A percentile compares a stretch with the other conserved stretches of the same genome.
Conservation (phyloP, 2,888 invertebrate species). For the Dioctria rufipes region DNA sequence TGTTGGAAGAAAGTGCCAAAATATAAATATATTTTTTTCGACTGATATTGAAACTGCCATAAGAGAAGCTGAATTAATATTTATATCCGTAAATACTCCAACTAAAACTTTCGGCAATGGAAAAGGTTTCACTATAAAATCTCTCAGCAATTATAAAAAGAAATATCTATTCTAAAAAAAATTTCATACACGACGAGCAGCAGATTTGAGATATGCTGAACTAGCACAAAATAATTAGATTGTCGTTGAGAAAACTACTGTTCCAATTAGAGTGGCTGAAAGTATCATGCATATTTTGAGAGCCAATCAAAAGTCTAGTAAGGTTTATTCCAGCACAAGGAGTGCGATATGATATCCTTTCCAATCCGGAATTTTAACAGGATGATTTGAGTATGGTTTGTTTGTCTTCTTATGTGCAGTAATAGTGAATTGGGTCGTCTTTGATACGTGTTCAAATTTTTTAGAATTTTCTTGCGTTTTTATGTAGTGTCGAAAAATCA, state of each 20-base stretch:
- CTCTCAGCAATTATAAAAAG: neutral
- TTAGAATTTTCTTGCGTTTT: too few relatives aligned
- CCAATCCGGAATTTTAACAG: constrained; percentile 99
- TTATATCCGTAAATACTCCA: constrained; percentile 99
- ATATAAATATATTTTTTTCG: constrained; percentile 94
- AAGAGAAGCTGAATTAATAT: constrained; percentile 94
- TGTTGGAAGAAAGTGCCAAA: constrained; percentile 89
- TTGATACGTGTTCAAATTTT: too few relatives aligned
- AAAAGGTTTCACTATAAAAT: constrained; percentile 74
- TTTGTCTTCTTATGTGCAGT: too few relatives aligned
- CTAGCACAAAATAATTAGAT: constrained; percentile 92
- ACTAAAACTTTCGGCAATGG: constrained; percentile 98
- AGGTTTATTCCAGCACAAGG: constrained; percentile 62
- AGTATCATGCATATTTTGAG: constrained; percentile 96
- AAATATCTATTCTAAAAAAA: constrained; percentile 7
- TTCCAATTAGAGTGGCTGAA: constrained; percentile 98
- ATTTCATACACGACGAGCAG: constrained; percentile 86
- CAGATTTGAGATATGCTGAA: constrained; percentile 96
- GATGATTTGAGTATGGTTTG: too few relatives aligned
- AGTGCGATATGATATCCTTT: constrained; percentile 88
- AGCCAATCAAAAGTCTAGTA: constrained; percentile 89
- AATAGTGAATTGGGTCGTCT: too few relatives aligned
- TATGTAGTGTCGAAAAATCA: too few relatives aligned
- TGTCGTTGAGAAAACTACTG: constrained; percentile 99
- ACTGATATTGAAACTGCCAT: constrained; percentile 91